phyloP scores from a whole-genome alignment of 2,888 invertebrate species.

The Scaptomyza flava region DNA sequence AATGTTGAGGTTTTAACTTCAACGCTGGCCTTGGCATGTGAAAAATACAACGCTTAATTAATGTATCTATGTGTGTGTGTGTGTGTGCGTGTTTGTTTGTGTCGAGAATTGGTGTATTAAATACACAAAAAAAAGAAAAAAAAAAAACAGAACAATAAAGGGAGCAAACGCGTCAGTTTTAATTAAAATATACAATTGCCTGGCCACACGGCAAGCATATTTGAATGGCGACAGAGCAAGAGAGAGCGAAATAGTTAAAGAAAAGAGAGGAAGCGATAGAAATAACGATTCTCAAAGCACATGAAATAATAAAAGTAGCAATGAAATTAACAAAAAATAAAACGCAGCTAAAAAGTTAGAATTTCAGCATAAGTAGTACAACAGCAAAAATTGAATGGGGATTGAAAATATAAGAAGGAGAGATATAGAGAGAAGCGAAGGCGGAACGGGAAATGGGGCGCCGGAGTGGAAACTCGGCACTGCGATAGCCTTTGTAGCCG shows the following conservation, averaged over 20 bases:
- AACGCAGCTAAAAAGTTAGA: constrained; percentile 45
- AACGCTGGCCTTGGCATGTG: constrained; percentile 38
- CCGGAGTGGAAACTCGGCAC: constrained; percentile 59
- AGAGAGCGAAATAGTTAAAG: neutral
- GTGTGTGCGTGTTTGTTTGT: too few species aligned
- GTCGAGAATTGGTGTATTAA: neutral
- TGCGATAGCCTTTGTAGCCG: constrained; percentile 65
- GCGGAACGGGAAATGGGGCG: constrained; percentile 57
- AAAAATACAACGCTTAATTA: constrained; percentile 71
- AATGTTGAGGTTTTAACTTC: constrained; percentile 57
- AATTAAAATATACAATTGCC: constrained; percentile 76
- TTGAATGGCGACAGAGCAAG: constrained; percentile 10
- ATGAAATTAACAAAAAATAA: constrained; percentile 70
- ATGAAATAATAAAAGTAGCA: constrained; percentile 68
- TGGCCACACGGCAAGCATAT: constrained; percentile 38
- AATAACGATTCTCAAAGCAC: constrained; percentile 62
- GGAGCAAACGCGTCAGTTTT: constrained; percentile 67
- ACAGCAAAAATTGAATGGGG: constrained; percentile 11
- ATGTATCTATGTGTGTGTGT: constrained; percentile 38
- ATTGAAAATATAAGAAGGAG: constrained; percentile 11
- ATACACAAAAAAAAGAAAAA: constrained; percentile 4
- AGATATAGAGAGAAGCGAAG: neutral
- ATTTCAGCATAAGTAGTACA: constrained; percentile 30
- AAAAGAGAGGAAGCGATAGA: neutral
- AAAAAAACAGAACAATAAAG: constrained; percentile 23